Conservation (phyloP, 2,797 vertebrate genomes). For the Anas bahamensis region DNA sequence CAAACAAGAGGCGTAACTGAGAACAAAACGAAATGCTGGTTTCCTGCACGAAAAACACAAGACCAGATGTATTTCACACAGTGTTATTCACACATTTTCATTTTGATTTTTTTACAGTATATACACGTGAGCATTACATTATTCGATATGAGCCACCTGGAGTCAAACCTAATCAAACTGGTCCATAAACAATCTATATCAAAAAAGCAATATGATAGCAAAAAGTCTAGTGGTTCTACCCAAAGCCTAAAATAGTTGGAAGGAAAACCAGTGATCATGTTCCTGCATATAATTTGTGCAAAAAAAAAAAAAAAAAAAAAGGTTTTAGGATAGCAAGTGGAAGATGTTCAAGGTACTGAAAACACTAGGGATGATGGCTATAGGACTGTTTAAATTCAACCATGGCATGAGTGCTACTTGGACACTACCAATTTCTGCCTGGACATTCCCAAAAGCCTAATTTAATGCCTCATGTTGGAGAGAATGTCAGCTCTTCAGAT, state of each 20-base stretch:
- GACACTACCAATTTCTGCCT: background rate
- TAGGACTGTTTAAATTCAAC: conserved; percentile 37
- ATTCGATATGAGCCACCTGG: conserved; percentile 78
- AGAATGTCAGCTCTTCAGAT: background rate
- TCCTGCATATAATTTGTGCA: conserved; percentile 53
- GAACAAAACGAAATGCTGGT: background rate
- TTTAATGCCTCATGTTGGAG: background rate
- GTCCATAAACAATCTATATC: conserved; percentile 76
- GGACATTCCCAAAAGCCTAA: background rate
- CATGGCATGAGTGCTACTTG: conserved; percentile 28
- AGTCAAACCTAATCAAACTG: conserved; percentile 78
- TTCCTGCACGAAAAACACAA: conserved; percentile 82
- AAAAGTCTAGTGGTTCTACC: conserved; percentile 73
- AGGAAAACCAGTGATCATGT: conserved; percentile 38
- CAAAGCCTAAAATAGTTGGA: conserved; percentile 45
- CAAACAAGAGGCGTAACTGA: background rate
- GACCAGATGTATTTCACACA: conserved; percentile 83
- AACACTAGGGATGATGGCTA: background rate
- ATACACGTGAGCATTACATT: conserved; percentile 84
- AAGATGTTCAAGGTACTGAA: conserved; percentile 12
- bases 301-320: background rate
- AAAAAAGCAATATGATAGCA: conserved; percentile 72
- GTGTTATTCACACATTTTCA: conserved; percentile 85
- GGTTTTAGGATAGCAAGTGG: conserved; percentile 47
- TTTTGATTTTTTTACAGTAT: conserved; percentile 85